Percentiles rank a stretch among this genome's conserved stretches.
These are phyloP conservation scores for Symphodus melops DNA, from an alignment of 2,113 vertebrate genomes.

Conservation along the genomic window DNA sequence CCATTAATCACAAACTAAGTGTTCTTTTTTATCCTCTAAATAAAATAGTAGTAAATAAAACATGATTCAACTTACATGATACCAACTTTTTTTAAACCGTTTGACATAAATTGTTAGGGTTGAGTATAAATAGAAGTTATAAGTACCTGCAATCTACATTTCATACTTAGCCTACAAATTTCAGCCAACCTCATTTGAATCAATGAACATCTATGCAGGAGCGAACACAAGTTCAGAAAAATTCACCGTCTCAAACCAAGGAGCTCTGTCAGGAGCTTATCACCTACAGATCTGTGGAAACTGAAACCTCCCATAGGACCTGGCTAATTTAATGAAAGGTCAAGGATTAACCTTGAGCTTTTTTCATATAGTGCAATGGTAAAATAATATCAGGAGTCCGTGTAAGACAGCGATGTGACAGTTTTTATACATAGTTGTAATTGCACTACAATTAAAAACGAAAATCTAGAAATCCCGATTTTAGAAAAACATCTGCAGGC, in stretches of 20 bases:
- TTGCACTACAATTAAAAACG: background rate
- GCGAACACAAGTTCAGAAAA: slow-evolving; percentile 21
- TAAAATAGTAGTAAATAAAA: no score
- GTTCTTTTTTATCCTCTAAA: no score
- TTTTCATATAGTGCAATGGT: background rate
- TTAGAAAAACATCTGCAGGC: background rate
- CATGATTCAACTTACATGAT: no score
- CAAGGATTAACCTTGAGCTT: slow-evolving; percentile 54
- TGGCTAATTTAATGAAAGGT: slow-evolving; percentile 56
- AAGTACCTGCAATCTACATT: background rate
- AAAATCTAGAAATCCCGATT: background rate
- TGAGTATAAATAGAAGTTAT: background rate
- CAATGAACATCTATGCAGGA: background rate
- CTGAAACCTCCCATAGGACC: slow-evolving; percentile 52
- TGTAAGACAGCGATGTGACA: background rate
- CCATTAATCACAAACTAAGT: background rate
- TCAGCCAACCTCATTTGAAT: background rate
- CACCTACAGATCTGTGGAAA: slow-evolving; percentile 62
- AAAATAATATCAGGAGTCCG: background rate
- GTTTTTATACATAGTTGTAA: background rate
- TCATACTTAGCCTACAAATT: background rate
- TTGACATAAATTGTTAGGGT: background rate
- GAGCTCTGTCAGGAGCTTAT: no score
- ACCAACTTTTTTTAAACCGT: no score
- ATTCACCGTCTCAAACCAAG: slow-evolving; percentile 23